Evolutionary conservation across 2,888 invertebrate species (phyloP), one percentile per base, ranked within the genome.

Genomic region (Yponomeuta evonymella): DNA sequence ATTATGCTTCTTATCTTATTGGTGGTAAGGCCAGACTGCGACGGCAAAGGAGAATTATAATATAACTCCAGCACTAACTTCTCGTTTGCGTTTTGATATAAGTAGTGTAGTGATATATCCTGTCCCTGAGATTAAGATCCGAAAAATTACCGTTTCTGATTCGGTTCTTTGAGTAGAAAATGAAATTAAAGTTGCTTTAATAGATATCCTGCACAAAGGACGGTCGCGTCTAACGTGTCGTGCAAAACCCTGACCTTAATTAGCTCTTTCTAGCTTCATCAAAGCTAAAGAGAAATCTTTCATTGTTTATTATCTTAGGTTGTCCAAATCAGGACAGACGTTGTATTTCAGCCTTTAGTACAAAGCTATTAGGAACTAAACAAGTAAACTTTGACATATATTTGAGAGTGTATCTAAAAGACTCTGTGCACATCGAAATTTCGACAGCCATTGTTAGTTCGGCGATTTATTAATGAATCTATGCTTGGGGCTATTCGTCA

Each of bases 401-500:
- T 9, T 8, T 5, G 51, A 58, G 51, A 58, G 51, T 58, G 51
- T 58, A 58, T 58, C 51, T 58, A 15, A 58, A 58, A 58, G 51
- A 58, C 15, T 58, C 51, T 58, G 65, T 65, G 65, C 65, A 65
- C 65, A 29, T 33, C 65, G 65, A 68, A 68, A 68, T 68, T 33
- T 70, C 67, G 70, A 63, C 58, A 70, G 48, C 70, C 67, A 64
- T 66, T 66, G 70, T 67, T 36, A 33, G n/a, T 70, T 73, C 76
- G 71, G 74, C 73, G 75, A 73, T 74, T 73, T 79, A 79, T 80
- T 79, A 79, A 80, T 79, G 81, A 81, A 79, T 78, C 29, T 48
- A 70, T 66, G 70, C 67, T 48, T 30, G n/a, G 15, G 76, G 74
- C 78, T 75, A 78, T 78, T 78, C 78, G 78, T 80, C 80, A 43